Base-by-base conservation (phyloP, 1,140 invertebrate genomes). In the Macrotrachela quadricornifera region DNA sequence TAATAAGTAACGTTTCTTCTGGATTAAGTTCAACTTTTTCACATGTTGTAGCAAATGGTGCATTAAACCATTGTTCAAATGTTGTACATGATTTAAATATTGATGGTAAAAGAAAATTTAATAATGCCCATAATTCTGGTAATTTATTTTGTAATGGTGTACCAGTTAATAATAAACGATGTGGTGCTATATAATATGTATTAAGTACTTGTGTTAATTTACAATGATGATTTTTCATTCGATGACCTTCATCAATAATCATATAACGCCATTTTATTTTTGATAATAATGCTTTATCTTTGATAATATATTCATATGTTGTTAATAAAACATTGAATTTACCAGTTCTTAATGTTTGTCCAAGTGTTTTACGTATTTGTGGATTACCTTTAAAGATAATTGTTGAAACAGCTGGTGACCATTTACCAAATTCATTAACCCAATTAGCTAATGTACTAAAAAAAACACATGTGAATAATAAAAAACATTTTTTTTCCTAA, bases 181-280 rank as follows among this genome's bases (percentile, higher is more conserved):
- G 87, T 10, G 90, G 85, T 13, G 90, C 87, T 53, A 80, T 76
- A 70, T 97, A 97, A 71, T 94, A 85, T 1, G 86, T 92, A 67
- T 96, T 96, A 16, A 97, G 72, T 37, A 78, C 73, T 69, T 94
- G 85, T 0, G 92, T 97, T 56, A 97, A 71, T 69, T 97, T 97
- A 71, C 91, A 96, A 67, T 96, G 91, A 71, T 97, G 92, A 70
- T 97, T 97, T 72, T 97, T 97, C 90, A 97, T 96, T 60, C 92
- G 78, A 72, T 97, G 92, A 61, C 92, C 92, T 72, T 97, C 92
- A 70, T 97, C 92, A 61, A 97, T 97, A 54, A 97, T 96, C 90
- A 97, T 95, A 66, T 96, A 95, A 65, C 92, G 94, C 88, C 88
- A 96, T 59, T 49, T 58, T 64, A 82, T 78, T 73, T 96, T 97